phyloP scores from a whole-genome alignment of 2,888 invertebrate species.

The Dermolepida albohirtum region DNA sequence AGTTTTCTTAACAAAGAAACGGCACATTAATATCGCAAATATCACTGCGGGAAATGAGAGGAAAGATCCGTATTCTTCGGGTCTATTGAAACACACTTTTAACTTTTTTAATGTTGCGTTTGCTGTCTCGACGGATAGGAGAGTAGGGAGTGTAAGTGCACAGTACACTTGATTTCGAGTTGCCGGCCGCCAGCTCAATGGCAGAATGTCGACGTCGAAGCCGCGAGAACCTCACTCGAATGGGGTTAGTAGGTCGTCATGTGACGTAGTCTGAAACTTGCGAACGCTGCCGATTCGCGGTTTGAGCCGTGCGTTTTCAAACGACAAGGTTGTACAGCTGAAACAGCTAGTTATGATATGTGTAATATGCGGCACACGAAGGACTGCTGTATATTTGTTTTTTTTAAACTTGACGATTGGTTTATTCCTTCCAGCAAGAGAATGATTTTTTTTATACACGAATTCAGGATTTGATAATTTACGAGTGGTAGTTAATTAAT shows the following conservation, averaged over 20 bases:
- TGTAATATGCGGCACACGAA: not conserved
- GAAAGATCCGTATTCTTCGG: too few species aligned
- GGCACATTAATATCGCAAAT: too few species aligned
- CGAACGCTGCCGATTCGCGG: constrained; percentile 81
- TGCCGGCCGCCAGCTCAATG: constrained; percentile 61
- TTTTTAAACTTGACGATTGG: too few species aligned
- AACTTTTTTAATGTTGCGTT: not conserved
- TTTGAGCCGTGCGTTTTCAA: constrained; percentile 68
- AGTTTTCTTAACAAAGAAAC: too few species aligned
- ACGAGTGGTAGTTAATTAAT: too few species aligned
- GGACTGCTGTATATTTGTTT: too few species aligned
- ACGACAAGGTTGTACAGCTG: constrained; percentile 46
- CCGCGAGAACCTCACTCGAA: constrained; percentile 68
- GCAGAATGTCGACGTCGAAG: constrained; percentile 57
- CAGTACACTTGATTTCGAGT: constrained; percentile 31
- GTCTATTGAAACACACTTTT: too few species aligned
- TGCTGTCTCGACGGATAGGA: constrained; percentile 1
- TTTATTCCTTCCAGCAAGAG: too few species aligned
- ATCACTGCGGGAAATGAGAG: too few species aligned
- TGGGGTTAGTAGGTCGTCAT: constrained; percentile 79
- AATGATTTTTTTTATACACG: too few species aligned
- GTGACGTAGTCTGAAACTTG: constrained; percentile 68
- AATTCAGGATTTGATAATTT: too few species aligned
- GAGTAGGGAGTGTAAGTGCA: constrained; percentile 39
- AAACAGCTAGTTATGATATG: not conserved